phyloP scores from a whole-genome alignment of 2,888 invertebrate species.

The Sphaeridia pumilis region DNA sequence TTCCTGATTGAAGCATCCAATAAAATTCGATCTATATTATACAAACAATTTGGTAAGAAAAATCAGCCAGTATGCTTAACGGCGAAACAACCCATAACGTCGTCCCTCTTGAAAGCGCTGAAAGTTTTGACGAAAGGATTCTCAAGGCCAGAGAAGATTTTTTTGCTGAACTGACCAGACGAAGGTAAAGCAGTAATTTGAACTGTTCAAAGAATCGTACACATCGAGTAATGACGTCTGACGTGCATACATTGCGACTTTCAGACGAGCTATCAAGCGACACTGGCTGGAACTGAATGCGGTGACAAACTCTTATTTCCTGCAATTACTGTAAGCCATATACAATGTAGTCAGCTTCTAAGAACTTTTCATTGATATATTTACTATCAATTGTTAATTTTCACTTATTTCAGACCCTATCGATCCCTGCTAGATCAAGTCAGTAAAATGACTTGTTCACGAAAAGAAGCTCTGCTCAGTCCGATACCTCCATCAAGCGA shows the following conservation, averaged over 20 bases:
- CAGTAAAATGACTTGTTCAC: conserved; percentile 10
- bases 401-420: conserved; percentile 24
- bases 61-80: too few relatives aligned
- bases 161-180: not conserved
- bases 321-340: conserved; percentile 29
- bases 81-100: too few relatives aligned
- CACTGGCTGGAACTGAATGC: conserved; percentile 26
- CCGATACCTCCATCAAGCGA: too few relatives aligned
- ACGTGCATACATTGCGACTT: not conserved
- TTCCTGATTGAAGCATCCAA: too few relatives aligned
- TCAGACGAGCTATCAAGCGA: conserved; percentile 21
- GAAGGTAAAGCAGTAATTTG: too few relatives aligned
- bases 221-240: not conserved
- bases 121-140: conserved; percentile 1
- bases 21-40: too few relatives aligned
- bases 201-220: too few relatives aligned
- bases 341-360: too few relatives aligned
- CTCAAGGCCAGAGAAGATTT: conserved; percentile 4
- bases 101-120: too few relatives aligned
- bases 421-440: conserved; percentile 28
- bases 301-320: conserved; percentile 24
- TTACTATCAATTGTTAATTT: not conserved
- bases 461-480: conserved; percentile 9
- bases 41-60: too few relatives aligned
- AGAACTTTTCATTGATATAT: not conserved